Base-by-base conservation (phyloP, 2,888 invertebrate species). In the Pyrochroa serraticornis region DNA sequence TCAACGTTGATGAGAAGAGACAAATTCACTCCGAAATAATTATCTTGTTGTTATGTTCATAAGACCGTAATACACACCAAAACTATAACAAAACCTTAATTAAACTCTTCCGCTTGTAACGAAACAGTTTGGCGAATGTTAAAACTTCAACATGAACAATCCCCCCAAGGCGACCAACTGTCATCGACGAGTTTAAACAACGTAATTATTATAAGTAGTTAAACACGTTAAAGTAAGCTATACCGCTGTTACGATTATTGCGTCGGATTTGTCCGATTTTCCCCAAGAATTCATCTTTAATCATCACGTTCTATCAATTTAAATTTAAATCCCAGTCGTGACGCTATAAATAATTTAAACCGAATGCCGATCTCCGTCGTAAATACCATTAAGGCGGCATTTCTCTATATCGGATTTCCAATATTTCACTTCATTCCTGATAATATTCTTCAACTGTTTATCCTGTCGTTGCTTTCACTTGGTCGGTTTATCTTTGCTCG, bases 1-100 rank as follows among this genome's bases (percentile, higher is more conserved):
- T 9, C 9, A 35, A 10, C 22, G 31, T 22, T 42, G 9, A 42
- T 42, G 12, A 42, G 14, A 3, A 22, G 3, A 9, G 42, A 42
- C 42, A 42, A 31, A 42, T 42, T 30, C 32, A 30, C 31, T 31
- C 7, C 32, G 3, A 42, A 42, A 30, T 12, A 42, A 42, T 10
- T 31, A 42, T 9, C n/a, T 42, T 54, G 35, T 54, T 34, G 42
- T 47, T 39, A n/a, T 14, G 37, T 33, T 34, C 38, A 53, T 39
- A 38, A 6, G 7, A 8, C 10, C 41, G 31, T 42, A 49, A 36
- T 12, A 56, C 45, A 44, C 10, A 12, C 31, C 22, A 34, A 8
- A 56, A 50, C 37, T 48, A 48, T 55, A 48, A 54, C 47, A 41
- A 50, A 46, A 57, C 42, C 51, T 51, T 58, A 58, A 58, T 58